These are phyloP conservation scores for Paramormyrops kingsleyae DNA, from an alignment of 2,113 vertebrate species.

Conservation along the genomic window DNA sequence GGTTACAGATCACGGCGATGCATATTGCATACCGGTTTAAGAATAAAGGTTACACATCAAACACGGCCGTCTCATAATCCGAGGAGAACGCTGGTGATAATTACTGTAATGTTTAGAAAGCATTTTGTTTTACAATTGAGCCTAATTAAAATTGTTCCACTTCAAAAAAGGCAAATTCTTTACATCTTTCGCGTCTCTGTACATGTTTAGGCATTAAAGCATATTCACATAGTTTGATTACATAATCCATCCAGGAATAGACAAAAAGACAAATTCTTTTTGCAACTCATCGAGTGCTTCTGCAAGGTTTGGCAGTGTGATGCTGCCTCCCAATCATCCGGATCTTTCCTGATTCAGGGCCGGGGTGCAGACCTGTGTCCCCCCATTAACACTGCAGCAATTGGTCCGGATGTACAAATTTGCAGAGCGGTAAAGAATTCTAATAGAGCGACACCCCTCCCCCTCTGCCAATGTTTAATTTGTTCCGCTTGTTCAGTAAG, in stretches of 20 bases:
- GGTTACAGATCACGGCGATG: slow-evolving; percentile 3
- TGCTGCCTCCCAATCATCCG: neutral
- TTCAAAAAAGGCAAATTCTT: neutral
- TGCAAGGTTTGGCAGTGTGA: neutral
- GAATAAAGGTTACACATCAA: neutral
- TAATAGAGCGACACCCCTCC: neutral
- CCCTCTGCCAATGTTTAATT: neutral
- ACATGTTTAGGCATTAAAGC: slow-evolving; percentile 6
- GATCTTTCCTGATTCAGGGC: neutral
- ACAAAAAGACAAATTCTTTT: neutral
- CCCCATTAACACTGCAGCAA: neutral
- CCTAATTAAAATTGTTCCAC: slow-evolving; percentile 13
- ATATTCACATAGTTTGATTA: slow-evolving; percentile 3
- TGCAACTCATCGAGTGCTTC: neutral
- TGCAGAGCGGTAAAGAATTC: neutral
- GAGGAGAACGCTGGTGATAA: neutral
- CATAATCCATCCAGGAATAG: slow-evolving; percentile 11
- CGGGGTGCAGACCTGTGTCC: neutral
- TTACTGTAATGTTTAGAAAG: neutral
- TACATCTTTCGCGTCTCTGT: neutral
- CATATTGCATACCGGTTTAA: neutral
- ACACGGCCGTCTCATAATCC: neutral
- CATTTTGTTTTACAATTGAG: neutral
- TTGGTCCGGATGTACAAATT: neutral
- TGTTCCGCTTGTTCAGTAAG: neutral